phyloP scores from a whole-genome alignment of 2,888 invertebrate species.

The Pyrocoelia pectoralis region DNA sequence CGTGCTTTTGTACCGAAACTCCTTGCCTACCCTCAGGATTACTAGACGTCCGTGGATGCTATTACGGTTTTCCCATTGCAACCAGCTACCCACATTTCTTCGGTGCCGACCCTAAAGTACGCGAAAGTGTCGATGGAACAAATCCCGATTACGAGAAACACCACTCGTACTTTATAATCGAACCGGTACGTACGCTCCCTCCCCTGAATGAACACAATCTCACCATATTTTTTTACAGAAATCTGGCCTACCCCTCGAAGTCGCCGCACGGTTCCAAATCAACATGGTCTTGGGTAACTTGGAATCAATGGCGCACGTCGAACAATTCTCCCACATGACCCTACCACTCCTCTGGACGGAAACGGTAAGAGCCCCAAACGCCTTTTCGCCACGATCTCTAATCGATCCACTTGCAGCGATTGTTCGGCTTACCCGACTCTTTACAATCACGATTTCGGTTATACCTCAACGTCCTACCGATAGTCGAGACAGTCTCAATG shows the following conservation, averaged over 20 bases:
- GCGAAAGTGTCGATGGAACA: conserved; percentile 69
- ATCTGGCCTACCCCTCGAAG: conserved; percentile 80
- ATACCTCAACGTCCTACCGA: conserved; percentile 76
- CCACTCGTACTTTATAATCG: conserved; percentile 76
- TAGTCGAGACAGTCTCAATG: conserved; percentile 65
- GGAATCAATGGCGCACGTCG: conserved; percentile 69
- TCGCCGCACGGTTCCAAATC: conserved; percentile 85
- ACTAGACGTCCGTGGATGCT: conserved; percentile 85
- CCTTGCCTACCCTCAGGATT: conserved; percentile 78
- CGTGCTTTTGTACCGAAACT: conserved; percentile 80
- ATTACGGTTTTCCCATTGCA: conserved; percentile 90
- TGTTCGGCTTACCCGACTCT: conserved; percentile 71
- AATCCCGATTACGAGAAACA: conserved; percentile 71
- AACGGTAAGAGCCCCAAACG: conserved; percentile 71
- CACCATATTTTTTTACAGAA: no score
- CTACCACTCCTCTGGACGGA: conserved; percentile 89
- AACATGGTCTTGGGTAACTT: conserved; percentile 83
- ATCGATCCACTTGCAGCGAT: conserved; percentile 64
- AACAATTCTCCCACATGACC: conserved; percentile 74
- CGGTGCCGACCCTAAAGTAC: conserved; percentile 71
- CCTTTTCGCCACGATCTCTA: not conserved
- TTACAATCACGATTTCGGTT: conserved; percentile 73
- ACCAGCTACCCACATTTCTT: conserved; percentile 89
- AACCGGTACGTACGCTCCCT: conserved; percentile 67
- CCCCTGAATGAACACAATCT: no score